These are phyloP conservation scores for Embidobia sp. DNA, from an alignment of 2,888 invertebrate species.

Conservation along the genomic window DNA sequence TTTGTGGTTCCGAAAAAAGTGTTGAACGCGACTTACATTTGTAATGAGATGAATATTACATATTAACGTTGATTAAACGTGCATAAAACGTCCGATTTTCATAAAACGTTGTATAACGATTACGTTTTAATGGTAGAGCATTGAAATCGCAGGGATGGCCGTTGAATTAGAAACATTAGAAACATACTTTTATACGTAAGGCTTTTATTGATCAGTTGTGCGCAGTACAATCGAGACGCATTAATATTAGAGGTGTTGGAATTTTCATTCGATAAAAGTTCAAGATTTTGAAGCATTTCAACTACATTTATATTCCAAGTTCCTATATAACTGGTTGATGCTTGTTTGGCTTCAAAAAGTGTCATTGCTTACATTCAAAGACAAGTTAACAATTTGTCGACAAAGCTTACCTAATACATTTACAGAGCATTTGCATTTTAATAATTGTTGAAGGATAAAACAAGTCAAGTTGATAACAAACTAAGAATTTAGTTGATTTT, in stretches of 20 bases:
- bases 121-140: constrained; percentile 7
- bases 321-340: constrained; percentile 6
- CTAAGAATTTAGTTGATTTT: too few species aligned
- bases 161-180: not conserved
- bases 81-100: constrained; percentile 8
- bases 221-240: too few species aligned
- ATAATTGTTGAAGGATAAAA: too few species aligned
- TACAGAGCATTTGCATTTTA: too few species aligned
- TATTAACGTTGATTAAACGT: constrained; percentile 18
- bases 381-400: too few species aligned
- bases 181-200: constrained; percentile 3
- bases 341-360: constrained; percentile 2
- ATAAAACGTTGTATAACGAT: not conserved
- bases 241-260: not conserved
- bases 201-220: not conserved
- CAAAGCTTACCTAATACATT: too few species aligned
- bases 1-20: too few species aligned
- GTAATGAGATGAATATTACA: constrained; percentile 5
- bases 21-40: not conserved
- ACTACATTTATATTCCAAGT: constrained; percentile 2
- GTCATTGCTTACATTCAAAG: too few species aligned
- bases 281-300: not conserved
- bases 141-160: constrained; percentile 2
- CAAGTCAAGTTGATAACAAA: too few species aligned
- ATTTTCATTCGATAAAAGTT: not conserved